These are phyloP conservation scores for Lepidothrix coronata DNA, from an alignment of 2,113 vertebrate species.

Conservation along the genomic window DNA sequence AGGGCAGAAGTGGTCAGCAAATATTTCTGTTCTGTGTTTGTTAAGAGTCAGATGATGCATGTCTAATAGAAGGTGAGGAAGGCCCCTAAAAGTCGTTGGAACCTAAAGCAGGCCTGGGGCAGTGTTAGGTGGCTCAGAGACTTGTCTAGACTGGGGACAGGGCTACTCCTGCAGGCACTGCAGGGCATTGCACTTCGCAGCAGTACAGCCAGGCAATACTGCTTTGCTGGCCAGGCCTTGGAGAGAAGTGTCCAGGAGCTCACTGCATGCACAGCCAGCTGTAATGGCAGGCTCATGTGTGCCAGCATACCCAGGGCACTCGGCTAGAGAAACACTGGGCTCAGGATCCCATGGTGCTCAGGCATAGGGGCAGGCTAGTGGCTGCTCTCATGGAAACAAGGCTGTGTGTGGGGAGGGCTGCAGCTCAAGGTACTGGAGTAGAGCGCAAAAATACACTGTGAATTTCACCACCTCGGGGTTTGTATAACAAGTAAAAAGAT, in stretches of 20 bases:
- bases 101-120: not conserved
- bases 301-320: not conserved
- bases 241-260: not conserved
- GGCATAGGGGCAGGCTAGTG: rapidly evolving
- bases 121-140: not conserved
- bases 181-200: rapidly evolving
- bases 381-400: not conserved
- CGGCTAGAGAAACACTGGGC: not conserved
- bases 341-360: rapidly evolving
- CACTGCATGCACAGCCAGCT: too few species aligned
- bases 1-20: not conserved
- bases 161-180: not conserved
- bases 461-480: not conserved
- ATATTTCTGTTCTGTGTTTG: not conserved
- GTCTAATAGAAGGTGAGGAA: not conserved
- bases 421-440: not conserved
- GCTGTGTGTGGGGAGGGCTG: not conserved
- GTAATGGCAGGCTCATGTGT: not conserved
- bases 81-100: not conserved
- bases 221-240: rapidly evolving
- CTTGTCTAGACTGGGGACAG: too few species aligned
- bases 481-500: not conserved
- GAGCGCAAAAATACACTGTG: not conserved
- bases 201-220: rapidly evolving
- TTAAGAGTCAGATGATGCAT: not conserved